These are phyloP conservation scores for Eupeodes luniger DNA, from an alignment of 2,888 invertebrate genomes.

Conservation along the genomic window DNA sequence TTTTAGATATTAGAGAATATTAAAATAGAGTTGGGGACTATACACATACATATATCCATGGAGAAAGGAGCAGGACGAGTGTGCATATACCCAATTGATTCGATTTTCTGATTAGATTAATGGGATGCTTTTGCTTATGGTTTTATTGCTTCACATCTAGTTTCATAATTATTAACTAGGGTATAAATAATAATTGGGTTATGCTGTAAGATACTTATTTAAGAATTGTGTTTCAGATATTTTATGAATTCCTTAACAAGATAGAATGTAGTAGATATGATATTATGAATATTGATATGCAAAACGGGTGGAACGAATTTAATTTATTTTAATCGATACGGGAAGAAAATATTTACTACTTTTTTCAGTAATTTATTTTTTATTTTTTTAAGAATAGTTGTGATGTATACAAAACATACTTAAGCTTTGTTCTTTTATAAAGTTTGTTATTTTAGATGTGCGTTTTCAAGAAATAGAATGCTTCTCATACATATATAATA, in stretches of 20 bases:
- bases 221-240: neutral
- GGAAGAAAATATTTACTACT: no score
- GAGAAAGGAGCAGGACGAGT: neutral
- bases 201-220: neutral
- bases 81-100: constrained; percentile 44
- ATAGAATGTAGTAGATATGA: neutral
- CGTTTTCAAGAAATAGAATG: no score
- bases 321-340: no score
- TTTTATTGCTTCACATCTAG: constrained; percentile 20
- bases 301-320: no score
- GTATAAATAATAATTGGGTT: constrained; percentile 18
- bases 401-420: no score
- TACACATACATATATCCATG: no score
- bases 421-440: no score
- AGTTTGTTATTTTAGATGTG: no score
- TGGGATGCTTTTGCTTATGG: constrained; percentile 34
- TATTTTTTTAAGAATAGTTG: no score
- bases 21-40: neutral
- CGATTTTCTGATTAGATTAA: constrained; percentile 56
- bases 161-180: constrained; percentile 20
- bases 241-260: neutral
- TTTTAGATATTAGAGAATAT: constrained; percentile 55
- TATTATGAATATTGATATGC: no score
- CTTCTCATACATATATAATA: no score
- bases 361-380: no score